Evolutionary conservation across 2,888 invertebrate genomes (phyloP).

Genomic region (Girardia tigrina): DNA sequence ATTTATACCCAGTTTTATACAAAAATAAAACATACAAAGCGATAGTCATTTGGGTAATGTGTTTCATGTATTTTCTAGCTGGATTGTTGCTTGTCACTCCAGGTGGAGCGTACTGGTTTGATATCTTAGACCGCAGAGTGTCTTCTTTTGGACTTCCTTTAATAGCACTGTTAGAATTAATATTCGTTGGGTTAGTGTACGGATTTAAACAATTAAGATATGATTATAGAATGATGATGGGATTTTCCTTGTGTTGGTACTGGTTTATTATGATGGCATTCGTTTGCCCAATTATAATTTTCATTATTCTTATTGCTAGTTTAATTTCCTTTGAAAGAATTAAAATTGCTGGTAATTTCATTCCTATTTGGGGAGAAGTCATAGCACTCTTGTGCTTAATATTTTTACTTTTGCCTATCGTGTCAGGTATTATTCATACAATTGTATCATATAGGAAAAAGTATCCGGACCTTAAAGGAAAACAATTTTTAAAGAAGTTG

Average conservation of each 20-base stretch:
- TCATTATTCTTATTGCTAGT: neutral
- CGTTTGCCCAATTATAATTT: neutral
- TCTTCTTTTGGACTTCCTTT: constrained; percentile 1
- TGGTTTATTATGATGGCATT: neutral
- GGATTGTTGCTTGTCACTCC: neutral
- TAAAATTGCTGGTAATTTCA: neutral
- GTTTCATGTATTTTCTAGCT: neutral
- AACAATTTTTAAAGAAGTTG: neutral
- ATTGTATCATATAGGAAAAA: neutral
- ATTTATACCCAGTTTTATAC: neutral
- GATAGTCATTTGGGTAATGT: neutral
- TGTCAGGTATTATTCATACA: neutral
- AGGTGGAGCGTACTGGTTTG: neutral
- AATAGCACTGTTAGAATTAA: constrained; percentile 41
- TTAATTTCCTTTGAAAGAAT: neutral
- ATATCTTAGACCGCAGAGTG: constrained; percentile 1
- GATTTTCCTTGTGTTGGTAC: neutral
- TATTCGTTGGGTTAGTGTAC: constrained; percentile 47
- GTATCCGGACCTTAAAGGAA: neutral
- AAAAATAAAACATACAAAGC: neutral
- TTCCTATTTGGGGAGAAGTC: neutral
- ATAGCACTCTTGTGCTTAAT: neutral
- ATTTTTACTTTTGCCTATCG: neutral
- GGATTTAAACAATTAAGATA: constrained; percentile 38
- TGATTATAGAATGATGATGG: neutral